Evolutionary conservation across 2,888 invertebrate genomes (phyloP).

Genomic region (Drosophila gaucha): DNA sequence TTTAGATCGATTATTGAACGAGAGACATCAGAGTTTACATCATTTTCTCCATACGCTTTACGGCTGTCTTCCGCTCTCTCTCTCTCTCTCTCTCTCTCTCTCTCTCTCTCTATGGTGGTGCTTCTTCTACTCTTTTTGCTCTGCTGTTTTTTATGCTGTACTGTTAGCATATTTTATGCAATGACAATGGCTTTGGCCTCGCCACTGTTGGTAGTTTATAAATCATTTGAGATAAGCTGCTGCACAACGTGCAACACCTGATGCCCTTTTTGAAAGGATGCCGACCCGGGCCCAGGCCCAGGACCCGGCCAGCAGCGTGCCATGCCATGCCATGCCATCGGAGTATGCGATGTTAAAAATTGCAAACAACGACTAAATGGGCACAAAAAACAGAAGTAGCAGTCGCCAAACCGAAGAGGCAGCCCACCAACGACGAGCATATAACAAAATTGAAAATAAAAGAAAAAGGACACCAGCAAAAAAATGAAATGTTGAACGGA

Average conservation of each 20-base stretch:
- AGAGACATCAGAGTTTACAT: constrained; percentile 22
- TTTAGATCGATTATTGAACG: constrained; percentile 24
- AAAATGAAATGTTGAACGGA: constrained; percentile 15
- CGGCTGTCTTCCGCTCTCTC: background rate
- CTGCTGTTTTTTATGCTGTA: constrained; percentile 40
- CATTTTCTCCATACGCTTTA: background rate
- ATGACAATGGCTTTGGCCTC: constrained; percentile 83
- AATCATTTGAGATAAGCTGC: constrained; percentile 84
- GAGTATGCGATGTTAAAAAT: constrained; percentile 67
- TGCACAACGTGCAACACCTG: constrained; percentile 83
- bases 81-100: constrained; percentile 3
- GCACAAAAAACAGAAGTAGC: constrained; percentile 63
- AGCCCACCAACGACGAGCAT: constrained; percentile 42
- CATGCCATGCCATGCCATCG: constrained; percentile 32
- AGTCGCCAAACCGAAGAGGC: constrained; percentile 31
- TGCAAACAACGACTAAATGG: constrained; percentile 76
- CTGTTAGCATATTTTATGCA: constrained; percentile 82
- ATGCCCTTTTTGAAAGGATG: constrained; percentile 78
- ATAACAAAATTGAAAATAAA: constrained; percentile 66
- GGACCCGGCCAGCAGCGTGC: constrained; percentile 4
- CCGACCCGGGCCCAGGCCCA: constrained; percentile 45
- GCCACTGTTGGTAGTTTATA: constrained; percentile 83
- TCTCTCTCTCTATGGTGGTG: constrained; percentile 5
- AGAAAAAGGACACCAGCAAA: constrained; percentile 11
- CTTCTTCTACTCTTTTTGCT: constrained; percentile 28